Base-by-base conservation (phyloP, 2,797 vertebrate genomes). In the Microchirus variegatus region DNA sequence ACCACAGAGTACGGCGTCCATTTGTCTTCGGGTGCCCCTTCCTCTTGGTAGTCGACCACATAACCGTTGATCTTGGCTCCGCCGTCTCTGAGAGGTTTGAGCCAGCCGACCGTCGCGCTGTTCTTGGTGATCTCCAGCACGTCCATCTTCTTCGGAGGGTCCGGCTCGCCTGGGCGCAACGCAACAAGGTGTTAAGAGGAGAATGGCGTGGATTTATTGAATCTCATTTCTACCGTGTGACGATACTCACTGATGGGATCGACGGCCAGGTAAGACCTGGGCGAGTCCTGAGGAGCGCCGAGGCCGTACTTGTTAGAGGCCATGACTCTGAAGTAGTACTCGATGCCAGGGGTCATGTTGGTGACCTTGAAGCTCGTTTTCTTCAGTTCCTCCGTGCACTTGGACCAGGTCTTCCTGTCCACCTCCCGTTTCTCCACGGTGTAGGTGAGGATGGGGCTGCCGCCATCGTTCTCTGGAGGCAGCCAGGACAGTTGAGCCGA, bases 1-100 rank as follows among this genome's bases (percentile, higher is more conserved):
- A 99, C 95, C 70, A 99, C 90, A 3, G 98, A 98, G 83, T 99
- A 99, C 54, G 96, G 92, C 41, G 94, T 99, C 98, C 98, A 99
- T 59, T 93, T 94, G 79, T 95, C 94, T 10, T 91, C 95, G n/a
- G 96, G 92, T 8, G 95, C 89, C 0, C 95, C 96, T 43, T 97
- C 97, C 84, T 94, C 90, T 86, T 94, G 90, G 80, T 96, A 99
- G 77, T 97, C 96, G 68, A 99, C 93, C 53, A 99, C 91, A 43
- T 99, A 99, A 9, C 98, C 97, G 19, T 99, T 97, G 41, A 99
- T 94, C 88, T 98, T 99, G 51, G 97, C 91, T 50, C 98, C 98
- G 83, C 98, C 98, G 5, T 99, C 98, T 51, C 97, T 94, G 54
- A 99, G 83, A 0, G 98, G 98, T 53, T 96, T 97, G 46, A 99